Percentiles rank a stretch among this genome's conserved stretches.
These are phyloP conservation scores for Eurytoma adleriae DNA, from an alignment of 2,888 invertebrate species.

Conservation along the genomic window DNA sequence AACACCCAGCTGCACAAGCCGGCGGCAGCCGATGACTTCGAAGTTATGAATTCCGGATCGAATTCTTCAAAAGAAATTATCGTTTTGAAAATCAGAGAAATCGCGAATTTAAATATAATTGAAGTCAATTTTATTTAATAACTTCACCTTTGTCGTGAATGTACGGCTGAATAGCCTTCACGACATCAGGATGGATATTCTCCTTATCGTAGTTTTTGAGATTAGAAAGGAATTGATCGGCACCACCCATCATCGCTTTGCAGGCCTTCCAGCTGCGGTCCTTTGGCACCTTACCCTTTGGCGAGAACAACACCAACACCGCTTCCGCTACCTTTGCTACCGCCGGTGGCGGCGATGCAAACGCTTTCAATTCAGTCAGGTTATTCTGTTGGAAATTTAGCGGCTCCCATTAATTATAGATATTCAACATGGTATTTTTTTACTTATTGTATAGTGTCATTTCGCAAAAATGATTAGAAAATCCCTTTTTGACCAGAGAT, in stretches of 20 bases:
- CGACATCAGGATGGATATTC: constrained; percentile 91
- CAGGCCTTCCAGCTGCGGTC: constrained; percentile 95
- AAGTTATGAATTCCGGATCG: constrained; percentile 87
- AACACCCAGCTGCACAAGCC: constrained; percentile 96
- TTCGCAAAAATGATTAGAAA: neutral
- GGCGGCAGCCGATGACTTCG: constrained; percentile 94
- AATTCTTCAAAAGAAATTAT: constrained; percentile 80
- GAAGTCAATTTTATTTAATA: no score
- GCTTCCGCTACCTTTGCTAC: constrained; percentile 92
- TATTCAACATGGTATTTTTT: neutral
- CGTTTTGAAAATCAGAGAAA: no score
- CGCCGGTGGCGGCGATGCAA: constrained; percentile 92
- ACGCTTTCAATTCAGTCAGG: constrained; percentile 95
- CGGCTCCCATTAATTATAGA: neutral
- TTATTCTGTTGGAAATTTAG: constrained; percentile 79
- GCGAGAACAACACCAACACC: constrained; percentile 90
- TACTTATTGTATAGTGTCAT: neutral
- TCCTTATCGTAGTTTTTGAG: constrained; percentile 94
- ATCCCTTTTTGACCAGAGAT: neutral
- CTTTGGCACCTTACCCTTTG: constrained; percentile 91
- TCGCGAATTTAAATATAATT: no score
- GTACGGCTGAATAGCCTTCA: constrained; percentile 84
- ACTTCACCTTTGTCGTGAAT: constrained; percentile 74
- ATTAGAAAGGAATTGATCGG: constrained; percentile 90
- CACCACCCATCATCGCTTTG: constrained; percentile 93